These are phyloP conservation scores for Mesopsocus fuscifrons DNA, from an alignment of 2,888 invertebrate genomes.

Conservation along the genomic window DNA sequence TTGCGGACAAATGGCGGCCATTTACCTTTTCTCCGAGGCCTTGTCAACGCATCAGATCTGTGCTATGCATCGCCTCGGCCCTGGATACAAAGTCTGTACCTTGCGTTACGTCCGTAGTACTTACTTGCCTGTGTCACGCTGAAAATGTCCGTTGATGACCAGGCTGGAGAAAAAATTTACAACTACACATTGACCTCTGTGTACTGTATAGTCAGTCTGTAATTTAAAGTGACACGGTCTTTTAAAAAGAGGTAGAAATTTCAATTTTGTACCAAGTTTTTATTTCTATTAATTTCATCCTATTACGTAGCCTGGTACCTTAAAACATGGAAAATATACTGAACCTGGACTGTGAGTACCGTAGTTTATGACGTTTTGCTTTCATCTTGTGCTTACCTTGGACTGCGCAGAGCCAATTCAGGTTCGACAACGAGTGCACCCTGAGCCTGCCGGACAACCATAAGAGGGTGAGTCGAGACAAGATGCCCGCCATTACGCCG, in stretches of 20 bases:
- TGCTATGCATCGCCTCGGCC: slow-evolving; percentile 95
- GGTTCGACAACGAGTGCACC: slow-evolving; percentile 99
- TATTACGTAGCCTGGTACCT: neutral
- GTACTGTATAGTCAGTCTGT: too few species aligned
- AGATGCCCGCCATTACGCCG: too few species aligned
- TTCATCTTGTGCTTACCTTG: slow-evolving; percentile 15
- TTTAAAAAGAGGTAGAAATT: neutral
- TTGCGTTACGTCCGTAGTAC: too few species aligned
- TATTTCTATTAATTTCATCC: neutral
- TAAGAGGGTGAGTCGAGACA: slow-evolving; percentile 84
- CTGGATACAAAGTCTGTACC: slow-evolving; percentile 81
- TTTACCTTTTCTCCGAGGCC: slow-evolving; percentile 96
- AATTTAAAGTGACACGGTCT: too few species aligned
- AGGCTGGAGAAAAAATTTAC: too few species aligned
- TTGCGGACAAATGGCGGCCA: slow-evolving; percentile 98
- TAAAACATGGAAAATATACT: too few species aligned
- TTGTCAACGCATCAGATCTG: slow-evolving; percentile 94
- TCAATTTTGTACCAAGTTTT: too few species aligned
- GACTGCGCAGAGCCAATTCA: slow-evolving; percentile 80
- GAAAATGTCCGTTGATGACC: too few species aligned
- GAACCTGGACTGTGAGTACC: too few species aligned
- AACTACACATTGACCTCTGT: too few species aligned
- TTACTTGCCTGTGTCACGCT: too few species aligned
- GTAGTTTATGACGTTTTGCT: too few species aligned
- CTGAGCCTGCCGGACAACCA: slow-evolving; percentile 94